Evolutionary conservation across 2,113 vertebrate genomes (phyloP).

Genomic region (Stegastes partitus): DNA sequence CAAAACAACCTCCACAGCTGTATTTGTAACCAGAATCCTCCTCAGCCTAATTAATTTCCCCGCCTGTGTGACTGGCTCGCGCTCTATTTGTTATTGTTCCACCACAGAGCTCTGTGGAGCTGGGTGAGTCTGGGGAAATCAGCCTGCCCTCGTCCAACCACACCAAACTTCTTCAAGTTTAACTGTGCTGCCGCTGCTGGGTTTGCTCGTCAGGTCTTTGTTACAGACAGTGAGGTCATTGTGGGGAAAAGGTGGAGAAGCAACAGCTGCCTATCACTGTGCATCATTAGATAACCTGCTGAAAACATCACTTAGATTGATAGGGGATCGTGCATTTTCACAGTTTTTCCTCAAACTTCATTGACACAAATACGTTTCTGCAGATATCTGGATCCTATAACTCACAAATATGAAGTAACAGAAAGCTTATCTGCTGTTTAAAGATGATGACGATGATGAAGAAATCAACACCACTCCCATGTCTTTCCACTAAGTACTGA

Average conservation of each 20-base stretch:
- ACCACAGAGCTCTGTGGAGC: slow-evolving; percentile 1
- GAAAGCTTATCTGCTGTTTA: no score
- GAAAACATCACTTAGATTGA: background rate
- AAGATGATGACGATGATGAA: no score
- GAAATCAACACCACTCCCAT: background rate
- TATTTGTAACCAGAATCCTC: slow-evolving; percentile 30
- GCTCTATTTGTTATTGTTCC: slow-evolving; percentile 46
- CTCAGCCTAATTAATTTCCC: slow-evolving; percentile 17
- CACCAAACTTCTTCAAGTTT: slow-evolving; percentile 21
- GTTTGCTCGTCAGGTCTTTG: slow-evolving; percentile 9
- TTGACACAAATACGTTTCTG: background rate
- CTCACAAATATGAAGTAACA: no score
- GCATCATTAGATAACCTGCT: background rate
- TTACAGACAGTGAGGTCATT: slow-evolving; percentile 33
- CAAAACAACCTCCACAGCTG: slow-evolving; percentile 44
- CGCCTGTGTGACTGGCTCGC: slow-evolving; percentile 17
- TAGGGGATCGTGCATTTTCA: background rate
- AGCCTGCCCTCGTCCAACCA: slow-evolving; percentile 21
- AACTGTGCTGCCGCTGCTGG: background rate
- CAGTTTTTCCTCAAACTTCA: background rate
- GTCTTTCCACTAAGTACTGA: background rate
- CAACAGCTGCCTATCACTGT: slow-evolving; percentile 1
- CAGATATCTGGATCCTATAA: background rate
- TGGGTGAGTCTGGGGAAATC: slow-evolving; percentile 18
- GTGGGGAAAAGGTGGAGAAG: background rate